Base-by-base conservation (phyloP, 2,888 invertebrate species). In the Drosophila prolongata region DNA sequence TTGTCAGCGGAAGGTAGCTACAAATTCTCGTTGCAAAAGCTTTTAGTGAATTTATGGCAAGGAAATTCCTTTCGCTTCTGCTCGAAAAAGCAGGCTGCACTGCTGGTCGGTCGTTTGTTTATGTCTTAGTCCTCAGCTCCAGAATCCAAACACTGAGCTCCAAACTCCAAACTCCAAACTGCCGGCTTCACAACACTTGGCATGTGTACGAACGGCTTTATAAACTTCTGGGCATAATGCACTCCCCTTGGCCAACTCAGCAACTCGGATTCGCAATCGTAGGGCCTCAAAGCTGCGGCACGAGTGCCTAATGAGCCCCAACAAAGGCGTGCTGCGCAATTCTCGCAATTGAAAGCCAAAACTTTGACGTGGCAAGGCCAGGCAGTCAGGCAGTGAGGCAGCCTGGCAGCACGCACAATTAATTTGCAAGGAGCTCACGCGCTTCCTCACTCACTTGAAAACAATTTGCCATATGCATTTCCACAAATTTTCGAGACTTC, bases 1-100 rank as follows among this genome's bases (percentile, higher is more conserved):
- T 86, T 88, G 89, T 89, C 85, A 89, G 87, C 85, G 85, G 85
- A 86, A 89, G 89, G 87, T 60, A 86, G 85, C 89, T 82, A 89
- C 85, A 86, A 86, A 86, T 86, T 89, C 88, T 86, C 80, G 88
- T 88, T 76, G 85, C 70, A 64, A 86, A 86, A 86, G 85, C 85
- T 86, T 86, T 86, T 89, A 89, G 87, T 80, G 68, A 89, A 86
- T 86, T 86, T 86, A 86, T 86, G 88, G 89, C 83, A 88, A 88
- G 89, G 73, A 82, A 89, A 82, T 86, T 78, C 79, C 76, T 73
- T 61, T 72, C 55, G 71, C 75, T 61, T 54, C 69, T 62, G 54
- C 66, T 58, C 64, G 42, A 65, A 59, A 57, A 64, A 49, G 54
- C 75, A 59, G 54, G 57, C 66, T 75, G 68, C 73, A 73, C 52